Conservation (phyloP, 2,113 vertebrate genomes). For the Planiliza haematocheilus region DNA sequence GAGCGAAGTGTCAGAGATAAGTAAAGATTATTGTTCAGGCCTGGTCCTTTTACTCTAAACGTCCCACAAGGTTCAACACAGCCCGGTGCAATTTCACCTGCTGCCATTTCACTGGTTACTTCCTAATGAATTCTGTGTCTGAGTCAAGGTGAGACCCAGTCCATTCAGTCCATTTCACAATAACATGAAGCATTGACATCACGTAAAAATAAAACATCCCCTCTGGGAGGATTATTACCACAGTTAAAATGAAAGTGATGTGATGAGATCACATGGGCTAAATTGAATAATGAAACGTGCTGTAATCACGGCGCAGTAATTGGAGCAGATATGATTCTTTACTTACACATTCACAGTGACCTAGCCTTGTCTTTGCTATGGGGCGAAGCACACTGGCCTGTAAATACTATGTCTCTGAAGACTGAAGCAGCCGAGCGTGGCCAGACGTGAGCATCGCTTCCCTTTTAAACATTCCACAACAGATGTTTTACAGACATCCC, state of each 20-base stretch:
- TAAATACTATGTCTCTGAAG: conserved; percentile 76
- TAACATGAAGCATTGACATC: conserved; percentile 39
- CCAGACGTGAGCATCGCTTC: conserved; percentile 41
- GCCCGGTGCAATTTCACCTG: conserved; percentile 15
- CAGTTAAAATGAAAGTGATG: conserved; percentile 43
- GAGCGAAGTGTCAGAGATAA: conserved; percentile 7
- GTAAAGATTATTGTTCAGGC: conserved; percentile 1
- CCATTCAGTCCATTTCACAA: conserved; percentile 22
- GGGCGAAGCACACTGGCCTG: conserved; percentile 56
- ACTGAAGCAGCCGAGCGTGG: conserved; percentile 58
- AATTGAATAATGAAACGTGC: conserved; percentile 63
- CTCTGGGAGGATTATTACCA: conserved; percentile 38
- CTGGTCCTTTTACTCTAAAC: conserved; percentile 2
- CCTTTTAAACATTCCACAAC: conserved; percentile 55
- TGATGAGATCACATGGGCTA: conserved; percentile 57
- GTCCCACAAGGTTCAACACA: conserved; percentile 17
- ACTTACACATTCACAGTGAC: conserved; percentile 46
- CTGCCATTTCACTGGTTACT: conserved; percentile 18
- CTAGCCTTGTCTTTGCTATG: conserved; percentile 78
- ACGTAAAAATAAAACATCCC: conserved; percentile 45
- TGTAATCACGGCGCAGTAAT: conserved; percentile 44
- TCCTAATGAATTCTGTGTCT: conserved; percentile 26
- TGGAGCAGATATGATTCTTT: conserved; percentile 49
- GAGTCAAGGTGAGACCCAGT: neutral
- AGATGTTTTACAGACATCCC: conserved; percentile 42